Evolutionary conservation across 2,113 vertebrate species (phyloP), one percentile per base, ranked within the genome.

Genomic region (Microcebus jonahi): DNA sequence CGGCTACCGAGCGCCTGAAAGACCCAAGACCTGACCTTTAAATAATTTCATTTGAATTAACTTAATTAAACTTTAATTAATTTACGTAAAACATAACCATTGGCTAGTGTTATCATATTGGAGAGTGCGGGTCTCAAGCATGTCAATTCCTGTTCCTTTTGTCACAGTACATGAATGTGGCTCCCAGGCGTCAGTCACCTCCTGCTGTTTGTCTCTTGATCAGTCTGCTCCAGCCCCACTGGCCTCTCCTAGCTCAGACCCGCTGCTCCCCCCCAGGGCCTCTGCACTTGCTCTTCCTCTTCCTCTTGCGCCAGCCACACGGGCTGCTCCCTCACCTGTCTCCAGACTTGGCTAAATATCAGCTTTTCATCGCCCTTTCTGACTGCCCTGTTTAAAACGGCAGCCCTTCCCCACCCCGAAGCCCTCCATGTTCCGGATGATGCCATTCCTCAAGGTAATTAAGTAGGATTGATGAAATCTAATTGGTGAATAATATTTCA

Each of bases 281-380:
- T 81, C 48, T 57, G 75, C 68, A 42, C 27, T 10, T 39, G 27
- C 36, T 63, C 23, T 13, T 50, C 42, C 59, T 65, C 18, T 25
- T 4, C 42, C 59, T 65, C 18, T 25, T 4, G 6, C 0, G 6
- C 0, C 3, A 13, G 23, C 18, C 7, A 1, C 3, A 8, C 0
- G 5, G 31, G 23, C 45, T 36, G 29, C n/a, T 48, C 11, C 34
- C 17, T 17, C 63, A 25, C 21, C 39, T 27, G 21, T 6, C 21
- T 77, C 53, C 53, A 27, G 9, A 0, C 68, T n/a, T 65, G 31
- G 27, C 57, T 53, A 20, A 50, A 1, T 36, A 55, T 55, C 71
- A 11, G 25, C 29, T 61, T 59, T 42, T 57, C 65, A 29, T 50
- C 34, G 42, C 81, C 39, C 55, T 61, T 53, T 34, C 45, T 34